Percentiles rank a stretch among this genome's conserved stretches.
Conservation (phyloP, 1,140 invertebrate species). For the Tetramorium simillimum region DNA sequence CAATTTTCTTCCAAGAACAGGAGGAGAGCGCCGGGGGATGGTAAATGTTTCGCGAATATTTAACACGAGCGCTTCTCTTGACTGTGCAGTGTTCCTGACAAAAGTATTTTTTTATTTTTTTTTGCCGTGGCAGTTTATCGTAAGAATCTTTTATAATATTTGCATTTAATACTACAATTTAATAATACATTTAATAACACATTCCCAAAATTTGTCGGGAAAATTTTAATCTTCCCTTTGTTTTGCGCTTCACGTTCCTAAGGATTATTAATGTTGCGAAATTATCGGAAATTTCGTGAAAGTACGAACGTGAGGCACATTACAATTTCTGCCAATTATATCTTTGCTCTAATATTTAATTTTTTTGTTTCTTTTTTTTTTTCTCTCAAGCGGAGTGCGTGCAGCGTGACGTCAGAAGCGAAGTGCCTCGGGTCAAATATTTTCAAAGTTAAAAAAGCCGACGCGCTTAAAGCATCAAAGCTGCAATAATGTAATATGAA, state of each 20-base stretch:
- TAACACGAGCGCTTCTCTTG: conserved; percentile 8
- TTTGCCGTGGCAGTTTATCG: not conserved
- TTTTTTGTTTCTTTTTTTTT: not conserved
- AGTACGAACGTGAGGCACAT: not conserved
- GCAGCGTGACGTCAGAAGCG: conserved; percentile 55
- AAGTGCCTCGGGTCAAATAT: conserved; percentile 37
- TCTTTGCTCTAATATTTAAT: not conserved
- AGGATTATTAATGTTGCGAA: not conserved
- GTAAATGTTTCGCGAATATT: conserved; percentile 38
- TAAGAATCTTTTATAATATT: not conserved
- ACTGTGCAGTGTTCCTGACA: not conserved
- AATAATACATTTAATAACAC: not conserved
- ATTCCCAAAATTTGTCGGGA: conserved; percentile 11
- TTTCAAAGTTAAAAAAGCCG: conserved; percentile 56
- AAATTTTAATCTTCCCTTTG: not conserved
- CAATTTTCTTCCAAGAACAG: not conserved
- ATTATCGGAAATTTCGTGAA: not conserved
- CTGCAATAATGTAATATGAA: conserved; percentile 41
- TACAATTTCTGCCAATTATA: not conserved
- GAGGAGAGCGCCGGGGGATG: not conserved
- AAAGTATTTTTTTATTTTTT: conserved; percentile 12
- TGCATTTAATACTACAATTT: not conserved
- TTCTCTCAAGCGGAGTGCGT: conserved; percentile 19
- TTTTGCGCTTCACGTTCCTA: not conserved
- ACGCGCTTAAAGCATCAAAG: conserved; percentile 65